Evolutionary conservation across 2,113 vertebrate genomes (phyloP).

Genomic region (Paramormyrops kingsleyae): DNA sequence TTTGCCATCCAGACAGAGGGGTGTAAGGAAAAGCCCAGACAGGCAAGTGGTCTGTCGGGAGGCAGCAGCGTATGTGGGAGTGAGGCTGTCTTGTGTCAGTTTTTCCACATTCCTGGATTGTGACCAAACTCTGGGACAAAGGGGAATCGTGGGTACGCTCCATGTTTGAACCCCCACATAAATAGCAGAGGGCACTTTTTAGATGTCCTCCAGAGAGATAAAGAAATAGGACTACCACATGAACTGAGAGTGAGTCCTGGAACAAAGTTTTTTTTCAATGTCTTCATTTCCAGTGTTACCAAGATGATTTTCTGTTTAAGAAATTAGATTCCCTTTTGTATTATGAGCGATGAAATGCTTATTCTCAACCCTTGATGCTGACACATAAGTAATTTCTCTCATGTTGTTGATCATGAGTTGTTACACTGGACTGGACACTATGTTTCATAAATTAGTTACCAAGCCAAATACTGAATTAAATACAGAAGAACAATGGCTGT

Average conservation of each 20-base stretch:
- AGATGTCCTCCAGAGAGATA: not conserved
- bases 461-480: not conserved
- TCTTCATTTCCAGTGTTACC: not conserved
- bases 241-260: not conserved
- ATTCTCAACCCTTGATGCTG: not conserved
- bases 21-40: slow-evolving; percentile 11
- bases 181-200: not conserved
- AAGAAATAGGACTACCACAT: not conserved
- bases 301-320: not conserved
- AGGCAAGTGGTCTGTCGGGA: slow-evolving; percentile 15
- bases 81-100: slow-evolving; percentile 16
- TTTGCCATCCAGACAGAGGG: slow-evolving; percentile 20
- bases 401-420: not conserved
- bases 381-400: not conserved
- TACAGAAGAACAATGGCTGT: not conserved
- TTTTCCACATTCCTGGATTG: slow-evolving; percentile 25
- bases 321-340: not conserved
- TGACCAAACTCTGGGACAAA: slow-evolving; percentile 18
- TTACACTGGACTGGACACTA: not conserved
- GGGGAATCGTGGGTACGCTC: not conserved
- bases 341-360: not conserved
- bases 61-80: slow-evolving; percentile 15
- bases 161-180: not conserved
- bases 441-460: not conserved
- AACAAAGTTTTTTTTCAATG: not conserved